Percentiles rank a stretch among this genome's conserved stretches.
These are phyloP conservation scores for Enteromius afrohamiltoni DNA, from an alignment of 2,797 vertebrate genomes.

Conservation along the genomic window DNA sequence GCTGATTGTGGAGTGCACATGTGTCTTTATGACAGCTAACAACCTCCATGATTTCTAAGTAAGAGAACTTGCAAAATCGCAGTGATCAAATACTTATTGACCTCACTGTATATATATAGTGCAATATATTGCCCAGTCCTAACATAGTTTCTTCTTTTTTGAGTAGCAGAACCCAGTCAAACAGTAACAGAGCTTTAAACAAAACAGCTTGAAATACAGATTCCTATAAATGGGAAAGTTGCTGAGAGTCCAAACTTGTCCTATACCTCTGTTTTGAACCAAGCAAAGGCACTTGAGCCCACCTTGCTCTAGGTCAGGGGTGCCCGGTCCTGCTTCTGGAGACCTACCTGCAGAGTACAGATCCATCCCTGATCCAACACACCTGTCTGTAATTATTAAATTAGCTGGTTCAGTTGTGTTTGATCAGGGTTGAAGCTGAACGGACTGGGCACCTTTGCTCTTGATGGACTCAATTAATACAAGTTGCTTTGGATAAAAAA, in stretches of 20 bases:
- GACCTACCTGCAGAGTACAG: neutral
- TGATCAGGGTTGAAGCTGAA: neutral
- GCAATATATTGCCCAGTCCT: no score
- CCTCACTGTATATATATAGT: no score
- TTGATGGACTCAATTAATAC: neutral
- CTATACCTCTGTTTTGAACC: neutral
- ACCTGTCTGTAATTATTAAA: neutral
- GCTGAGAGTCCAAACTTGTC: neutral
- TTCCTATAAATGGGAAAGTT: neutral
- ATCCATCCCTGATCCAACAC: neutral
- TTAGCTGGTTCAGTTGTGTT: neutral
- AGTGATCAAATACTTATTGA: no score
- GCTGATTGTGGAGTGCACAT: no score
- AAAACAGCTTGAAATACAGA: conserved; percentile 6
- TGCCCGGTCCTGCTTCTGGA: neutral
- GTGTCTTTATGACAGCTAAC: no score
- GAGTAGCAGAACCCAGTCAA: neutral
- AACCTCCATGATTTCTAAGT: no score
- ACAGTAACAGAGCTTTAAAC: neutral
- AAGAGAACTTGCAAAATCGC: no score
- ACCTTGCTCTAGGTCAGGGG: neutral
- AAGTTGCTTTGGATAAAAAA: conserved; percentile 17
- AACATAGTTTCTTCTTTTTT: neutral
- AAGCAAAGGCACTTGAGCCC: conserved; percentile 13
- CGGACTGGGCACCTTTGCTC: neutral